A percentile compares a stretch with the other conserved stretches of the same genome.
Evolutionary conservation across 2,888 invertebrate genomes (phyloP).

Genomic region (Lagria hirta): DNA sequence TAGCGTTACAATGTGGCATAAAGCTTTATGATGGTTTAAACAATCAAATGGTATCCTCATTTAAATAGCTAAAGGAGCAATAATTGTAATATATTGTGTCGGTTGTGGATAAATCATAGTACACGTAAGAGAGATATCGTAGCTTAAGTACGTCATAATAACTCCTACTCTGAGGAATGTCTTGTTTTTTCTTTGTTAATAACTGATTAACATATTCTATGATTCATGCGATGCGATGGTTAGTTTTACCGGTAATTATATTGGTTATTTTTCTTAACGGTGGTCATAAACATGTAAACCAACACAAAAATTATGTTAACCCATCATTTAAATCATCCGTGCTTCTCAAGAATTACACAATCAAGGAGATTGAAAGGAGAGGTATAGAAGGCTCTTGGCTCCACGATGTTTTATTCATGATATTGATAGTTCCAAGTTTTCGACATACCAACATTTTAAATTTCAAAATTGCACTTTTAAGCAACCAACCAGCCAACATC

Average conservation of each 20-base stretch:
- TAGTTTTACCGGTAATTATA: constrained; percentile 29
- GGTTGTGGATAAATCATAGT: constrained; percentile 28
- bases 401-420: constrained; percentile 25
- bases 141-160: constrained; percentile 25
- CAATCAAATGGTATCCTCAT: constrained; percentile 18
- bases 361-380: constrained; percentile 32
- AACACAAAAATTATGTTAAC: constrained; percentile 29
- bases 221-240: constrained; percentile 30
- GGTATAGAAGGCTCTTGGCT: too few species aligned
- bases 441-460: too few species aligned
- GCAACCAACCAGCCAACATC: too few species aligned
- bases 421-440: constrained; percentile 21
- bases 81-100: constrained; percentile 29
- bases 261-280: constrained; percentile 27
- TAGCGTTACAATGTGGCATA: constrained; percentile 1
- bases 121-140: constrained; percentile 33
- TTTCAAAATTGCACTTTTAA: constrained; percentile 19
- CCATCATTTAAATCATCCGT: constrained; percentile 28
- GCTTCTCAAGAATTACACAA: constrained; percentile 26
- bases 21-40: constrained; percentile 4
- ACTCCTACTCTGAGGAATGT: constrained; percentile 26
- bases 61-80: constrained; percentile 27
- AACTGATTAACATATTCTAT: constrained; percentile 34
- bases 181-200: constrained; percentile 24
- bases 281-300: constrained; percentile 28